Evolutionary conservation across 2,113 vertebrate genomes (phyloP).

Genomic region (Dolichallabes microphthalmus): DNA sequence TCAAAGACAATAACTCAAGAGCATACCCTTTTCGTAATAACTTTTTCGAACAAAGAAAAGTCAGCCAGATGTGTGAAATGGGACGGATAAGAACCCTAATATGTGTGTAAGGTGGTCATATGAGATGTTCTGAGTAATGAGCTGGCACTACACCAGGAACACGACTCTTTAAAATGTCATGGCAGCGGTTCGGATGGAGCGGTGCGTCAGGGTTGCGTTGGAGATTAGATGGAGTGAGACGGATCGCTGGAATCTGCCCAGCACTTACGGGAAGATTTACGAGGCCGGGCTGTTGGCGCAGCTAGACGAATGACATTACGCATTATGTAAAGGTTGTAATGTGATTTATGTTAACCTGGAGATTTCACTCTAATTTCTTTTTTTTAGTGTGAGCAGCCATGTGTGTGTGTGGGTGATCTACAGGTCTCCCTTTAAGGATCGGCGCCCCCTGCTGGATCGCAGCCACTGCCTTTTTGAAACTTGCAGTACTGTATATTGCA

Average conservation of each 20-base stretch:
- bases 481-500: background rate
- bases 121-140: background rate
- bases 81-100: background rate
- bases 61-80: background rate
- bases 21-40: background rate
- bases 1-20: background rate
- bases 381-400: slow-evolving; percentile 4
- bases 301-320: background rate
- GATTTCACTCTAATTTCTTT: slow-evolving; percentile 3
- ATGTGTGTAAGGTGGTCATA: background rate
- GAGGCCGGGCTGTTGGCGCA: background rate
- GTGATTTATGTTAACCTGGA: slow-evolving; percentile 26
- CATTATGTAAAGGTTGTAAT: slow-evolving; percentile 6
- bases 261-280: slow-evolving; percentile 13
- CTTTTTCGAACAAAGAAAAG: background rate
- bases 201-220: background rate
- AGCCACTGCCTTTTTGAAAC: too few relatives aligned
- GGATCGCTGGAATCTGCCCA: slow-evolving; percentile 21
- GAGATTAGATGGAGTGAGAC: background rate
- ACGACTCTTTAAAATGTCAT: slow-evolving; percentile 21
- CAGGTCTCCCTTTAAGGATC: background rate
- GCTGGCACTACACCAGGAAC: slow-evolving; percentile 7
- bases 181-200: background rate
- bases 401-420: background rate
- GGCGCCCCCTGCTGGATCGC: background rate